Base-by-base conservation (phyloP, 2,797 vertebrate species). In the Cheirogaleus major region DNA sequence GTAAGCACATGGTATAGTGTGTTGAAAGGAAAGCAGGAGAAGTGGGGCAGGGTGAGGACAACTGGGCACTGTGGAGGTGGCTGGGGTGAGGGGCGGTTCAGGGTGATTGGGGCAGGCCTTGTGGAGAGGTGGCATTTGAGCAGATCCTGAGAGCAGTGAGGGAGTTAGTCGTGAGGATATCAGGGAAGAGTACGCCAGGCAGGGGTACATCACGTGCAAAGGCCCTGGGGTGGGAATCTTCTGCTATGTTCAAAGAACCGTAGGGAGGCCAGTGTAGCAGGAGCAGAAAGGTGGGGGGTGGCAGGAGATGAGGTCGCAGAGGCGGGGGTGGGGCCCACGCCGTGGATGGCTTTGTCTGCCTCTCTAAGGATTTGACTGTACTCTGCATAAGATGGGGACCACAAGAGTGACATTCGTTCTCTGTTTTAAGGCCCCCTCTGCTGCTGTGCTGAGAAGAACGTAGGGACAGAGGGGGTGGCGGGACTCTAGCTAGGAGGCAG, bases 291-390 rank as follows among this genome's bases (percentile, higher is more conserved):
- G 32, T 27, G 18, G 43, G 32, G 6, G 7, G 55, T 14, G 22
- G 43, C 9, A 3, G 32, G 41, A 69, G 35, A 5, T 2, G 22
- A 76, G 48, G 63, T 78, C 69, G 65, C 3, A 61, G 82, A 80
- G 87, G 32, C 27, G 0, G 20, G 17, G 11, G 27, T 18, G 0
- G 10, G 10, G 0, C 7, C 18, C 38, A 48, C 10, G 4, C 41
- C 13, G 59, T 1, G 17, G 45, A 10, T 10, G 3, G 18, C 23
- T 59, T 50, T 65, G 5, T 73, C 5, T 0, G 27, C 11, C 27
- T 12, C 52, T 41, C 38, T 72, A 7, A 92, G 55, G 73, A 41
- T 20, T 30, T 10, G 41, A 27, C 4, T 32, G 70, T 72, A 63
- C 43, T 25, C 5, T 87, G 82, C 72, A 41, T 25, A 45, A 70